Evolutionary conservation across 2,888 invertebrate species (phyloP), one percentile per base, ranked within the genome.

Genomic region (Eupithecia pulchellata): DNA sequence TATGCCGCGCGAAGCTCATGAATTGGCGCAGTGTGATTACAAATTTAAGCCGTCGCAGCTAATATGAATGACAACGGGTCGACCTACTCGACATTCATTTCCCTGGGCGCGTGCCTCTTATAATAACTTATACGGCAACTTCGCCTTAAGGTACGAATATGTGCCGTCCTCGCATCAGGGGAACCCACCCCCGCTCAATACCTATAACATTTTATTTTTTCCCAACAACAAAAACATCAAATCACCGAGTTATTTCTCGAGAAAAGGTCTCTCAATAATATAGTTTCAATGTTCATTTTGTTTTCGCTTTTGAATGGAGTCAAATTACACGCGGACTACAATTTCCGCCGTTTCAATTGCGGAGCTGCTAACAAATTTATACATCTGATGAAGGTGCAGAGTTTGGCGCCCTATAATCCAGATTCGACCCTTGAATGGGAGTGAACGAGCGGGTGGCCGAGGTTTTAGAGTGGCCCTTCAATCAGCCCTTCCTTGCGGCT

Each of bases 41-140:
- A 87, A 92, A 94, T 93, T 94, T 93, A 94, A 89, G 86, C 90
- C 89, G 87, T 90, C 89, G 88, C 89, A 89, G 92, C 93, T 94
- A 93, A 94, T 93, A 93, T 94, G 93, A 92, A 93, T 93, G 93
- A 93, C 93, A 93, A 92, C 91, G 92, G 90, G 87, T 86, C 89
- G 87, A 89, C 89, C 91, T 91, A 92, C 91, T 93, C 92, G 90
- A 91, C 91, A 94, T 93, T 93, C 93, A 94, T 94, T 94, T 94
- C 93, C 93, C 93, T 81, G 76, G 93, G 89, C 93, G 93, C 92
- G 88, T 90, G 90, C 91, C 93, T 92, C 93, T 92, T 93, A 92
- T 93, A 93, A 93, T 93, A 94, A 93, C 92, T 93, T 93, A 93
- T 89, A 87, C 86, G 88, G 89, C 82, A 90, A 91, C 88, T 91